Conservation (phyloP, 35 echinoderm and acorn worm species). For the Ophioderma brevispina region DNA sequence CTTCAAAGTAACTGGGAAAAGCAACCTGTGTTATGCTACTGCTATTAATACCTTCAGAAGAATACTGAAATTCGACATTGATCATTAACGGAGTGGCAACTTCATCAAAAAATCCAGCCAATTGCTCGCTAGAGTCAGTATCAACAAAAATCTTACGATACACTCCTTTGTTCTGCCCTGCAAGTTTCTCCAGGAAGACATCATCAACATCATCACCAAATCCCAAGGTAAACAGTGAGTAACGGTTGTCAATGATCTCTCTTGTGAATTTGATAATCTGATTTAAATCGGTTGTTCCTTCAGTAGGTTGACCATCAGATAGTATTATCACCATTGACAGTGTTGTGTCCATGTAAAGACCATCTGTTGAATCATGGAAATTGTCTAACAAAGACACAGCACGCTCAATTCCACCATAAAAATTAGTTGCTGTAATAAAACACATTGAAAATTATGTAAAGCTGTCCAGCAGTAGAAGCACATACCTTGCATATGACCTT, state of each 20-base stretch:
- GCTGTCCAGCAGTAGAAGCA: no score
- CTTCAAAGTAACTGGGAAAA: conserved; percentile 71
- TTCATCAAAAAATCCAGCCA: conserved; percentile 85
- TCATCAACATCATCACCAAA: conserved; percentile 67
- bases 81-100: conserved; percentile 75
- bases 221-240: conserved; percentile 60
- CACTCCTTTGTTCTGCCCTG: conserved; percentile 54
- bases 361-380: not conserved
- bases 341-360: conserved; percentile 4
- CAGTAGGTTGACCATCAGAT: conserved; percentile 66
- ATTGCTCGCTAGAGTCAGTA: conserved; percentile 54
- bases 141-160: conserved; percentile 78
- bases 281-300: conserved; percentile 30
- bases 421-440: conserved; percentile 72
- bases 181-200: conserved; percentile 56
- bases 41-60: conserved; percentile 9
- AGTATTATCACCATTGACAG: conserved; percentile 67
- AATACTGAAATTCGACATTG: conserved; percentile 63
- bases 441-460: no score
- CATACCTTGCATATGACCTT: no score
- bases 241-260: conserved; percentile 19
- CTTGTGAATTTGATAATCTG: conserved; percentile 25
- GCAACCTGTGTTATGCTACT: conserved; percentile 63
- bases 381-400: conserved; percentile 21
- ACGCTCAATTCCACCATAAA: conserved; percentile 39